Conservation (phyloP, 2,797 vertebrate species). For the Mormyrus hasselquistii region DNA sequence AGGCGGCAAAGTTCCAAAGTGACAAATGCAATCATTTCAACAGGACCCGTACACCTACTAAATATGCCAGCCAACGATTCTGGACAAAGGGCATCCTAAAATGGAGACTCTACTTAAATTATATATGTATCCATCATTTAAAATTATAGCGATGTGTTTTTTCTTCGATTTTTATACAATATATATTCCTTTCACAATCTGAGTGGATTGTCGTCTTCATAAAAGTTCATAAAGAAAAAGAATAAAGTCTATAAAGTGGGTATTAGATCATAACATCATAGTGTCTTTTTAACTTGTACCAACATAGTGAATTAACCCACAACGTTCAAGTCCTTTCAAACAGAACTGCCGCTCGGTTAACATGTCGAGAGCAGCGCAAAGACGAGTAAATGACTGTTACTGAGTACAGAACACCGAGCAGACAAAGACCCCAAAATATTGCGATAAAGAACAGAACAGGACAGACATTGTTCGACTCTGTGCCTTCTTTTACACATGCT, state of each 20-base stretch:
- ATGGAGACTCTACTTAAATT: conserved; percentile 2
- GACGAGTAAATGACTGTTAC: background rate
- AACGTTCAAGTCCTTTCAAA: background rate
- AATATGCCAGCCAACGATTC: conserved; percentile 1
- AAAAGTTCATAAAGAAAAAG: background rate
- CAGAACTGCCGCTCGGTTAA: background rate
- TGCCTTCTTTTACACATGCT: background rate
- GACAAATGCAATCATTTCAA: conserved; percentile 44
- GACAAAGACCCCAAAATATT: background rate
- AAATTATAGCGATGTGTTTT: background rate
- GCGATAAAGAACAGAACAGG: background rate
- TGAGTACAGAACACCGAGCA: background rate
- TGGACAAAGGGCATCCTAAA: background rate
- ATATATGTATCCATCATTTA: background rate
- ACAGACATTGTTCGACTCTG: background rate
- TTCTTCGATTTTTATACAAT: background rate
- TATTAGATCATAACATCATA: background rate
- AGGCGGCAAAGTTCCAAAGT: conserved; percentile 39
- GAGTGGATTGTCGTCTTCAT: conserved; percentile 41
- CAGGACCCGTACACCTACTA: conserved; percentile 38
- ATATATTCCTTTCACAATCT: conserved; percentile 25
- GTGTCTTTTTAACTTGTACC: background rate
- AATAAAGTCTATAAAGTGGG: background rate
- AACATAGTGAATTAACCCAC: background rate
- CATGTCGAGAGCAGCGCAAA: background rate